Conservation (phyloP, 2,113 vertebrate species). For the Capreolus pygargus region DNA sequence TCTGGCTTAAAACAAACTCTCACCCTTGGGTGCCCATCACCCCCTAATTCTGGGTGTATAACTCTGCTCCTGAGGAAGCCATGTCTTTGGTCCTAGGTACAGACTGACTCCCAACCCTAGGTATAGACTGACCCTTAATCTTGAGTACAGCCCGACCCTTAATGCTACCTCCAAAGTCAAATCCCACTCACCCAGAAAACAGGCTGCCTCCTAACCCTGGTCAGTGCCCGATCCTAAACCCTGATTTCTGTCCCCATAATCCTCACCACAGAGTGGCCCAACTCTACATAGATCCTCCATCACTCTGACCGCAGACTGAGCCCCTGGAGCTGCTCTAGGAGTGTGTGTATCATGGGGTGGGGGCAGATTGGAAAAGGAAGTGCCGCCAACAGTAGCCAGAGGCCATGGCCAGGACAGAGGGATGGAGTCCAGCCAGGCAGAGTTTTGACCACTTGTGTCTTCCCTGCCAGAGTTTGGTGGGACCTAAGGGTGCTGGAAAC, state of each 20-base stretch:
- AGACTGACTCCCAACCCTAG: background rate
- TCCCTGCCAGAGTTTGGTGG: background rate
- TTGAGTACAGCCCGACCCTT: background rate
- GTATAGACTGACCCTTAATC: background rate
- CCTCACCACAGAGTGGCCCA: background rate
- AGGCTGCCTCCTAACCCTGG: background rate
- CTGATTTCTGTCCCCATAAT: background rate
- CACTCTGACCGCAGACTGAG: background rate
- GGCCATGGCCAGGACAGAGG: background rate
- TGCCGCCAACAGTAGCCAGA: background rate
- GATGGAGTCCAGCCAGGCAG: background rate
- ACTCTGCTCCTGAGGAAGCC: background rate
- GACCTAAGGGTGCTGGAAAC: background rate
- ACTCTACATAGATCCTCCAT: background rate
- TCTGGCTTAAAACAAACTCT: background rate
- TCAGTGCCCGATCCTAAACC: constrained; percentile 8
- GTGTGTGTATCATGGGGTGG: background rate
- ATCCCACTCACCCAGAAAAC: background rate
- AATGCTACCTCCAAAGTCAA: background rate
- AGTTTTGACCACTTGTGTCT: background rate
- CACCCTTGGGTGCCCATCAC: background rate
- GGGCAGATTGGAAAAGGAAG: background rate
- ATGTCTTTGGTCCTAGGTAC: background rate
- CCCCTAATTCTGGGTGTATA: background rate
- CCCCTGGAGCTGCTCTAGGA: background rate